phyloP scores from a whole-genome alignment of 2,113 vertebrate genomes.

The Semicossyphus pulcher region DNA sequence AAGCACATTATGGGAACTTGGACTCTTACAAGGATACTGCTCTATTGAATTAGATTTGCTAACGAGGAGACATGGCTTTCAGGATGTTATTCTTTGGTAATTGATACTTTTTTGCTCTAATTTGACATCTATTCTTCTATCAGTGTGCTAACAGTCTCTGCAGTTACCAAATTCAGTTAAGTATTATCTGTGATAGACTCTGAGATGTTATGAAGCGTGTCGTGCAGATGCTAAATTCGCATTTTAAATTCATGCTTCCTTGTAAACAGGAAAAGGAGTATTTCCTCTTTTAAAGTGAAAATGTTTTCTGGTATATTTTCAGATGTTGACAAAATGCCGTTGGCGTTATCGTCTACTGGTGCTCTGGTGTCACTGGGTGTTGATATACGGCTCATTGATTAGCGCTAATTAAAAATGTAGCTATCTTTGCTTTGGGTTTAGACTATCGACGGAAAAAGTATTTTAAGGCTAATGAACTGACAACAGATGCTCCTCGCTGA shows the following conservation, averaged over 20 bases:
- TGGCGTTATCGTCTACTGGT: neutral
- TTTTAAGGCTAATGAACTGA: slow-evolving; percentile 22
- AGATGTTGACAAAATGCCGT: neutral
- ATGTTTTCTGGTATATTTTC: neutral
- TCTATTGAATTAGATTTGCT: slow-evolving; percentile 9
- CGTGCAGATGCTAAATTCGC: neutral
- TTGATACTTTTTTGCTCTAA: neutral
- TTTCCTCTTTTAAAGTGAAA: too few species aligned
- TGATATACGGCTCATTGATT: slow-evolving; percentile 54
- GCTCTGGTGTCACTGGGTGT: slow-evolving; percentile 11
- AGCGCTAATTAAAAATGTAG: slow-evolving; percentile 46
- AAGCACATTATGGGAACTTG: slow-evolving; percentile 22
- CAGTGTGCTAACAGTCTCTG: too few species aligned
- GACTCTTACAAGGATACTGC: slow-evolving; percentile 24
- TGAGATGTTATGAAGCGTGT: neutral
- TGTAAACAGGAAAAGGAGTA: too few species aligned
- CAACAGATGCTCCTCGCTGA: neutral
- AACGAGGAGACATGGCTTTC: slow-evolving; percentile 5
- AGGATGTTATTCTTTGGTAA: slow-evolving; percentile 76
- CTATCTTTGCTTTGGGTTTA: slow-evolving; percentile 32
- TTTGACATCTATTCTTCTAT: too few species aligned
- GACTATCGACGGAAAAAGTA: slow-evolving; percentile 34
- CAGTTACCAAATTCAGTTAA: too few species aligned
- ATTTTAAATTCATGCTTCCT: neutral
- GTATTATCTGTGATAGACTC: too few species aligned